These are phyloP conservation scores for Ariolimax columbianus DNA, from an alignment of 2,888 invertebrate genomes.

Conservation along the genomic window DNA sequence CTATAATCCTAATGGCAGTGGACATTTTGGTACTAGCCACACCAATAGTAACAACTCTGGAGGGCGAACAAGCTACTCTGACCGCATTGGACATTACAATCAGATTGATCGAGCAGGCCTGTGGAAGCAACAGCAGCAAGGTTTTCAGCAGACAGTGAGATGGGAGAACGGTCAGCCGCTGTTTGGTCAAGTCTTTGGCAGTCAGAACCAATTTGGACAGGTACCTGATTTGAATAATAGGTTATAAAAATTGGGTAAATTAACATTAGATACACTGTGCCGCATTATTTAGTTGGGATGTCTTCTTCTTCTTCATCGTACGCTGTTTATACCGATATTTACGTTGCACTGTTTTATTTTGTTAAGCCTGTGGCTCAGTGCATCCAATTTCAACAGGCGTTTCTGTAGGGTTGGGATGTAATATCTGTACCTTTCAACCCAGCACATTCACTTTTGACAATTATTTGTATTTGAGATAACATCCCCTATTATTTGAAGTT, in stretches of 20 bases:
- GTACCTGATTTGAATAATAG: not conserved
- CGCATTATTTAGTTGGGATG: too few species aligned
- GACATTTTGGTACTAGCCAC: not conserved
- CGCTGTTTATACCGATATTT: too few species aligned
- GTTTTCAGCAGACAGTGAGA: slow-evolving; percentile 35
- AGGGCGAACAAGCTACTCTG: not conserved
- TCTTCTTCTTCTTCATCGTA: too few species aligned
- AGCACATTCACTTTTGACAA: too few species aligned
- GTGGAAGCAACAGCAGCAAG: slow-evolving; percentile 35
- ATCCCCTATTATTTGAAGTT: too few species aligned
- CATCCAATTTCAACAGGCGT: too few species aligned
- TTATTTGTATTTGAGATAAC: too few species aligned
- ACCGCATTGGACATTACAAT: slow-evolving; percentile 27
- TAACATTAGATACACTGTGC: too few species aligned
- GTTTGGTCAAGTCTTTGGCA: slow-evolving; percentile 45
- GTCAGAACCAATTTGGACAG: slow-evolving; percentile 31
- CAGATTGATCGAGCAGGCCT: slow-evolving; percentile 25
- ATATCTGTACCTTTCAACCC: too few species aligned
- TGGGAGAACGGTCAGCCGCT: slow-evolving; percentile 47
- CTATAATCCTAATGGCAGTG: not conserved
- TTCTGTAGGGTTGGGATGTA: too few species aligned
- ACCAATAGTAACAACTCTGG: slow-evolving; percentile 36
- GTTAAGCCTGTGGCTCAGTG: too few species aligned
- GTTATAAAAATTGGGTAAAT: not conserved
- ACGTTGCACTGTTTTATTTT: too few species aligned